phyloP scores from a whole-genome alignment of 1,140 invertebrate genomes.

The Neodiprion fabricii region DNA sequence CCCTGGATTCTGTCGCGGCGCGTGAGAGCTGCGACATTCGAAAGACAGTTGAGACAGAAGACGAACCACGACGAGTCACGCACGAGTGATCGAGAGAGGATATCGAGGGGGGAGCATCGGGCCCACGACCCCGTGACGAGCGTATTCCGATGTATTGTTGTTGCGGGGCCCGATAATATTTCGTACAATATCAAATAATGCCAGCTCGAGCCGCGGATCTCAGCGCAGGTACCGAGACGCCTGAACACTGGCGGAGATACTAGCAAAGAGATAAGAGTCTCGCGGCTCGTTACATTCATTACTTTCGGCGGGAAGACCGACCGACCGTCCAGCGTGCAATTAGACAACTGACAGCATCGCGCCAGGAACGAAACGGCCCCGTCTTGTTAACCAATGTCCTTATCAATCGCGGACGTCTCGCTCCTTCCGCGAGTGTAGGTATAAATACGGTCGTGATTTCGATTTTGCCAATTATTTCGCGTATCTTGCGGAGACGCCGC shows the following conservation, averaged over 20 bases:
- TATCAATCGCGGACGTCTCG: not conserved
- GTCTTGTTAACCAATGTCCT: not conserved
- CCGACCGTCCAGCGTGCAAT: not conserved
- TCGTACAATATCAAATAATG: constrained; percentile 41
- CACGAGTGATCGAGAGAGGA: constrained; percentile 33
- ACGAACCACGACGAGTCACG: constrained; percentile 35
- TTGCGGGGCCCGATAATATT: constrained; percentile 31
- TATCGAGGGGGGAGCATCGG: constrained; percentile 36
- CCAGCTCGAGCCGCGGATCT: not conserved
- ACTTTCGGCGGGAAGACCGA: not conserved
- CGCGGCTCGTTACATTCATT: constrained; percentile 40
- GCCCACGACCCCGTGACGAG: constrained; percentile 18
- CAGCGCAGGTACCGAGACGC: constrained; percentile 22
- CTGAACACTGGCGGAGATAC: constrained; percentile 41
- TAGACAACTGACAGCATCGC: constrained; percentile 4
- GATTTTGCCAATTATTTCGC: not conserved
- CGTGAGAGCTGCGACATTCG: constrained; percentile 21
- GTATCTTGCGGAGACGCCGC: not conserved
- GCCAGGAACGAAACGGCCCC: not conserved
- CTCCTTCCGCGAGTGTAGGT: not conserved
- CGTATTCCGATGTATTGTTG: constrained; percentile 52
- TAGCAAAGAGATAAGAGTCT: constrained; percentile 46
- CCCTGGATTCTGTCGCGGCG: constrained; percentile 8
- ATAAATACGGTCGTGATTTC: not conserved
- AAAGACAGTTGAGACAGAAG: constrained; percentile 1